Conservation (phyloP, 2,113 vertebrate species). For the Tupaia tana region DNA sequence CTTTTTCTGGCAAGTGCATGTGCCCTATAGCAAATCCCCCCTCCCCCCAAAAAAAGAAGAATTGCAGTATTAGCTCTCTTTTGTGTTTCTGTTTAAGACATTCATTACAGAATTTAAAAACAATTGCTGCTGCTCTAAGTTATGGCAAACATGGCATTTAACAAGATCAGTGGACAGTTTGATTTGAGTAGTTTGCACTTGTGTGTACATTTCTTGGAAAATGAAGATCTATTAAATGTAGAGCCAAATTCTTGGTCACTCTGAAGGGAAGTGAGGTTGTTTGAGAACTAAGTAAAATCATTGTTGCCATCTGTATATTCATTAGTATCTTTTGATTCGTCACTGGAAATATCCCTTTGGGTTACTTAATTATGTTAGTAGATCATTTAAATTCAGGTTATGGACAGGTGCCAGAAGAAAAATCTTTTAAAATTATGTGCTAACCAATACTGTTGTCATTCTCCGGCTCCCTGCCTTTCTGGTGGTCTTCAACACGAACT, state of each 20-base stretch:
- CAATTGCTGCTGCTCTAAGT: not conserved
- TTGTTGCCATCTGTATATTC: not conserved
- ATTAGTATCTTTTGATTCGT: conserved; percentile 23
- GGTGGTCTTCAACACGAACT: not conserved
- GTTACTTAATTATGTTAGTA: not conserved
- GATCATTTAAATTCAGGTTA: not conserved
- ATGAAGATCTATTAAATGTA: not conserved
- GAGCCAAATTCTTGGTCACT: conserved; percentile 17
- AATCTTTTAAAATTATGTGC: not conserved
- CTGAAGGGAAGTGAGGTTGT: not conserved
- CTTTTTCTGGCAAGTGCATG: no score
- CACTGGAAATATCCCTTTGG: not conserved
- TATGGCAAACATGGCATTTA: not conserved
- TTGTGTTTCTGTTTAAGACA: not conserved
- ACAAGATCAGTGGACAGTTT: not conserved
- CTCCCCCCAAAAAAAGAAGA: no score
- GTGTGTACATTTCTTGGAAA: conserved; percentile 37
- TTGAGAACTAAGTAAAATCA: not conserved
- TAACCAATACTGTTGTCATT: not conserved
- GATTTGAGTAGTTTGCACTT: conserved; percentile 12
- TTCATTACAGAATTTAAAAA: not conserved
- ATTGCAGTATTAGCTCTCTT: not conserved
- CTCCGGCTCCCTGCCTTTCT: not conserved
- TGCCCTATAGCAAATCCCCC: no score
- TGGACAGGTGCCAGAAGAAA: not conserved